A percentile compares a stretch with the other conserved stretches of the same genome.
phyloP scores from a whole-genome alignment of 2,113 vertebrate species.

The Lophius piscatorius region DNA sequence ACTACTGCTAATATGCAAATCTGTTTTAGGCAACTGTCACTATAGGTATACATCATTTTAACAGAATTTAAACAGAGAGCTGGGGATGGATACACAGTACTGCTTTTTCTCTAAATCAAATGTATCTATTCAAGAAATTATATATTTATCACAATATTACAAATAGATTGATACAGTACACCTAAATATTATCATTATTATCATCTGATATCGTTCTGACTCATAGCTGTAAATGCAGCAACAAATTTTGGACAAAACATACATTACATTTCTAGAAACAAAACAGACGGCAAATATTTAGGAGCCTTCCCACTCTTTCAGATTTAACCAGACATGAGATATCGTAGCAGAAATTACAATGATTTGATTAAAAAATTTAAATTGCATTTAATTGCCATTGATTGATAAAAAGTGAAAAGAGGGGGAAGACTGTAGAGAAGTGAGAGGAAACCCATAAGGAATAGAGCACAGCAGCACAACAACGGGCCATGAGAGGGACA shows the following conservation, averaged over 20 bases:
- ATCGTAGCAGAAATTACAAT: not conserved
- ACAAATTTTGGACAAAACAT: constrained; percentile 62
- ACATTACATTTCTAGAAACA: constrained; percentile 64
- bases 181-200: no score
- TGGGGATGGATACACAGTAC: not conserved
- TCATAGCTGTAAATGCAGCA: constrained; percentile 23
- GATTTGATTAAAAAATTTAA: no score
- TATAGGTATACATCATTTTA: constrained; percentile 9
- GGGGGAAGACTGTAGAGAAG: constrained; percentile 76
- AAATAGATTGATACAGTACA: not conserved
- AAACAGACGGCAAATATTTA: constrained; percentile 70
- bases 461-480: constrained; percentile 80
- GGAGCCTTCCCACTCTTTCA: constrained; percentile 74
- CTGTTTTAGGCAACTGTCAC: not conserved
- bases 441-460: constrained; percentile 71
- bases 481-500: constrained; percentile 75
- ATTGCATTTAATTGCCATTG: constrained; percentile 25
- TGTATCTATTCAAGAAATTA: not conserved
- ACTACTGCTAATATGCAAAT: not conserved
- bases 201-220: not conserved
- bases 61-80: constrained; percentile 3
- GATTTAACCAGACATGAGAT: no score
- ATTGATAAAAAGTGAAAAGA: constrained; percentile 39
- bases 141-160: not conserved
- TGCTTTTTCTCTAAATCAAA: not conserved